Conservation (phyloP, 30 jellyfish, hydroid and myxozoan species). For the Pelagia noctiluca region DNA sequence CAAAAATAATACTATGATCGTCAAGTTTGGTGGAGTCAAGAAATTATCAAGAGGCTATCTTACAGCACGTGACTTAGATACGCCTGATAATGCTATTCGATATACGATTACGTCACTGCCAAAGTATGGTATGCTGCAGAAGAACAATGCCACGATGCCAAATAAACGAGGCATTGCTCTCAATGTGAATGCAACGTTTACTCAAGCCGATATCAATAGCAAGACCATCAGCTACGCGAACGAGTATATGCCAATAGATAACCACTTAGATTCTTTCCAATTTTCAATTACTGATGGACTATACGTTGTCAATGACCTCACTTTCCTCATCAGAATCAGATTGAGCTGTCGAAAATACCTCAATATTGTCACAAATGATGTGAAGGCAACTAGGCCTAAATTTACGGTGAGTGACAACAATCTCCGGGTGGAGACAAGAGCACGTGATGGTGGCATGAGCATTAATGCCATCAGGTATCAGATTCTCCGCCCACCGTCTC, state of each 20-base stretch:
- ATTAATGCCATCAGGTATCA: constrained; percentile 30
- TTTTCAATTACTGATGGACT: constrained; percentile 48
- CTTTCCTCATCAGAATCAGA: constrained; percentile 42
- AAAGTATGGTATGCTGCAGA: constrained; percentile 46
- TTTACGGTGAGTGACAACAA: constrained; percentile 21
- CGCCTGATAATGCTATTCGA: constrained; percentile 7
- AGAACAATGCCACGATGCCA: neutral
- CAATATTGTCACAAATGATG: constrained; percentile 16
- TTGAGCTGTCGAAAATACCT: constrained; percentile 60
- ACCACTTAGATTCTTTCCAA: constrained; percentile 9
- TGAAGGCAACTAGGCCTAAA: constrained; percentile 28
- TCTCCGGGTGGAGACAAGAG: constrained; percentile 25
- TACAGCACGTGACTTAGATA: constrained; percentile 59
- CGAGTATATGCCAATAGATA: constrained; percentile 49
- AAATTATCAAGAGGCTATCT: constrained; percentile 44
- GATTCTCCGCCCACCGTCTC: constrained; percentile 44
- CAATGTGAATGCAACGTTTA: constrained; percentile 29
- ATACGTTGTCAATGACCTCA: constrained; percentile 13
- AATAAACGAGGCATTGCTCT: neutral
- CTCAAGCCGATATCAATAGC: constrained; percentile 48
- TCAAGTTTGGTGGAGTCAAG: constrained; percentile 36
- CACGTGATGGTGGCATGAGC: neutral
- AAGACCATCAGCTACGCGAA: constrained; percentile 49
- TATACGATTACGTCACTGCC: constrained; percentile 46
- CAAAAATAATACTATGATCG: constrained; percentile 50